Evolutionary conservation across 2,113 vertebrate species (phyloP).

Genomic region (Ammodramus savannarum): DNA sequence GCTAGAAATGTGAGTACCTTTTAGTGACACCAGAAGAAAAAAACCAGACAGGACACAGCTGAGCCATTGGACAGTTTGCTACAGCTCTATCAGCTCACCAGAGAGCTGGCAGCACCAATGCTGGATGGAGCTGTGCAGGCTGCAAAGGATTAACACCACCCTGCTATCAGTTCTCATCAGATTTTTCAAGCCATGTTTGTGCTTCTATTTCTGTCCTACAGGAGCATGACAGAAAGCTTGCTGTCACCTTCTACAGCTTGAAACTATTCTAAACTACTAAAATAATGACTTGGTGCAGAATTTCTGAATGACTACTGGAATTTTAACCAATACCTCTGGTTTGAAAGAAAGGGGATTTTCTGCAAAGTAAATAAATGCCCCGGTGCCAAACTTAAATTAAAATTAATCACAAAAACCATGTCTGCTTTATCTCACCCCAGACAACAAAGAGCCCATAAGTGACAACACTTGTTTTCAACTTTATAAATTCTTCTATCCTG

Average conservation of each 20-base stretch:
- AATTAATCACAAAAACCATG: neutral
- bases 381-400: neutral
- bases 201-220: neutral
- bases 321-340: neutral
- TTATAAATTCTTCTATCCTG: neutral
- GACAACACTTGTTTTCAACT: neutral
- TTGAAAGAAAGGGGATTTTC: neutral
- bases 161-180: neutral
- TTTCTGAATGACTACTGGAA: neutral
- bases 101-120: neutral
- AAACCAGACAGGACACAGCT: neutral
- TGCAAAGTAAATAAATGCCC: neutral
- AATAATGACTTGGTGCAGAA: neutral
- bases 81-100: neutral
- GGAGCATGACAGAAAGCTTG: neutral
- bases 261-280: neutral
- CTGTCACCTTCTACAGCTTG: neutral
- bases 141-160: neutral
- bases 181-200: neutral
- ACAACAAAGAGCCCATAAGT: neutral
- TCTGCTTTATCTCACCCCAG: neutral
- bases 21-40: neutral
- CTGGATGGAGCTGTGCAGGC: neutral
- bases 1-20: neutral
- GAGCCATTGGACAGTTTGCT: neutral